Evolutionary conservation across 2,888 invertebrate genomes (phyloP), one percentile per base, ranked within the genome.

Genomic region (Chesias legatella): DNA sequence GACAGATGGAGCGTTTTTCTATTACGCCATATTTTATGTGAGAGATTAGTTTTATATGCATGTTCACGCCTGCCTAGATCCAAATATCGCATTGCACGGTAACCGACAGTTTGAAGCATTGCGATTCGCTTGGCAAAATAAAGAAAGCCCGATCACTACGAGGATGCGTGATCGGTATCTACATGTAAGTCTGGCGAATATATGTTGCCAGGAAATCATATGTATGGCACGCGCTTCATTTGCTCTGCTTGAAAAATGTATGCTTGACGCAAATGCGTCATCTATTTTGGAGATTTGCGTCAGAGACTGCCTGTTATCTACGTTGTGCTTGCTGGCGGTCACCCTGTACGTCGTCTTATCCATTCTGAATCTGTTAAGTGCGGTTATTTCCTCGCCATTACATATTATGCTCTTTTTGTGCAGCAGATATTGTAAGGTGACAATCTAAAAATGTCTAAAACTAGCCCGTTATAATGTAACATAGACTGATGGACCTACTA

Each of bases 251-350:
- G 76, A 86, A 85, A 86, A 88, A 85, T 82, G 73, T 75, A 65
- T 77, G 76, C 79, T 84, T 86, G 88, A 88, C 88, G 88, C 85
- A 88, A 86, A 85, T 81, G 81, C 80, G 82, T 88, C 86, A 84
- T 88, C 86, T 88, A 86, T 86, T 88, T 86, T 79, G 80, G 83
- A 82, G 70, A 70, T 78, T 73, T 84, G 81, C 86, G 86, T 88
- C 86, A 88, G 71, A 73, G 65, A 68, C 61, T 67, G 62, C 60
- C 42, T 73, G 74, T 81, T 85, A 85, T 82, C 84, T 81, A 71
- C 65, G 68, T 66, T 79, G 70, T 76, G 79, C 75, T 74, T 77
- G 79, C 78, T 81, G 74, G 68, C 79, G 79, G 80, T 82, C 81
- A 77, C 75, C 72, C 67, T 70, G 35, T 26, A 39, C 58, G 55